Evolutionary conservation across 2,797 vertebrate species (phyloP), one percentile per base, ranked within the genome.

Genomic region (Sebastes alutus): DNA sequence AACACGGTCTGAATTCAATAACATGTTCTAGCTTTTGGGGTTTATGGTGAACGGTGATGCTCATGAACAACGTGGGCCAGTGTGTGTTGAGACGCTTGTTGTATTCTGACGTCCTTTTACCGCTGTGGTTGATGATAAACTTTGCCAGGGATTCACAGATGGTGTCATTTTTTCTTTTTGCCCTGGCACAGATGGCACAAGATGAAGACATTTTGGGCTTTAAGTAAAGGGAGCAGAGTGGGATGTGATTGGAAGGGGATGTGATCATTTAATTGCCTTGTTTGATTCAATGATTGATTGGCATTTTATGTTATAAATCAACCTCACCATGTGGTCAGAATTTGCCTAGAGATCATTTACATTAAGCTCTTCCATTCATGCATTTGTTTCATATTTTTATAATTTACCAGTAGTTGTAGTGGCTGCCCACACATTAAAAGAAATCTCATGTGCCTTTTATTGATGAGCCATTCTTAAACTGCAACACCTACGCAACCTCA

Each of bases 111-210:
- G 14, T 67, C 56, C 67, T 74, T 83, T 79, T 66, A 74, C 58
- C 33, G 5, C 38, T 16, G n/a, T 59, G 56, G 66, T 69, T 73
- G 73, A 84, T 27, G 42, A 71, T 69, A 71, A 35, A 68, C 81
- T 64, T 60, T 78, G 81, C 86, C 84, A 88, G 65, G 25, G 49
- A 81, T 76, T 81, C 87, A 77, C 90, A 91, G 90, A 93, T 93
- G 93, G 91, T 75, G 61, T 29, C 72, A 65, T 83, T 87, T 86
- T 86, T 80, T 63, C 49, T 77, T 64, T 79, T 80, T 79, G 54
- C 69, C 49, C 29, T 70, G 66, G 75, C 83, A 72, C 88, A 89
- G 83, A 92, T 89, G 89, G 84, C 68, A 79, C 2, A 78, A 49
- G 67, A 85, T 42, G 68, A 60, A 64, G 54, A 66, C 46, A 73